Evolutionary conservation across 1,140 invertebrate species (phyloP), one percentile per base, ranked within the genome.

Genomic region (Archegozetes longisetosus): DNA sequence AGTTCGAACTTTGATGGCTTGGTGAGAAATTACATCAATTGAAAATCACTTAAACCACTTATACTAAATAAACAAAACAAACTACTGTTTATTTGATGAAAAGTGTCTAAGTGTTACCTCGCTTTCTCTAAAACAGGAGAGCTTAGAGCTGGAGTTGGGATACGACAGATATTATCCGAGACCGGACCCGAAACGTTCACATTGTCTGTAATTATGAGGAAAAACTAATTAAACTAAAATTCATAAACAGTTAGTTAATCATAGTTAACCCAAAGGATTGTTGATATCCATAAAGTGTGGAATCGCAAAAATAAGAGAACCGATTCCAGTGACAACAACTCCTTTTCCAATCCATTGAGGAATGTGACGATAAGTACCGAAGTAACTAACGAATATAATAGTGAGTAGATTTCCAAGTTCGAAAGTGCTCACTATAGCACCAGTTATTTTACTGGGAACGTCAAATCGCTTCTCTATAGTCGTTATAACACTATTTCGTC

Each of bases 401-500:
- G 91, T 91, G 65, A 91, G 85, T 56, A 94, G 84, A 74, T 92
- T 93, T 65, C 91, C 90, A 67, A 94, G 88, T 79, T 95, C 91
- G 72, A 93, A 93, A 60, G 88, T 89, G 65, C 87, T 91, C 32
- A 88, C 89, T 60, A 95, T 86, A 63, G 92, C 78, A 26, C 90
- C 90, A 29, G 88, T 90, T 55, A 90, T 82, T 69, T 85, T 86
- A 70, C 88, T 92, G 48, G 88, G 88, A 67, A 95, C 92, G 73
- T 94, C 88, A 71, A 94, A 95, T 61, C 91, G 81, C 73, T 93
- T 93, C 76, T 95, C 91, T 67, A 95, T 92, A 22, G 90, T 95
- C 56, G 90, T 94, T 69, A 95, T 93, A 69, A 95, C 90, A 73
- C 87, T 90, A 20, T 70, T 61, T 23, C 72, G 60, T 26, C 69